Percentiles rank a stretch among this genome's conserved stretches.
Evolutionary conservation across 2,888 invertebrate species (phyloP).

Genomic region (Napeogenes inachia): DNA sequence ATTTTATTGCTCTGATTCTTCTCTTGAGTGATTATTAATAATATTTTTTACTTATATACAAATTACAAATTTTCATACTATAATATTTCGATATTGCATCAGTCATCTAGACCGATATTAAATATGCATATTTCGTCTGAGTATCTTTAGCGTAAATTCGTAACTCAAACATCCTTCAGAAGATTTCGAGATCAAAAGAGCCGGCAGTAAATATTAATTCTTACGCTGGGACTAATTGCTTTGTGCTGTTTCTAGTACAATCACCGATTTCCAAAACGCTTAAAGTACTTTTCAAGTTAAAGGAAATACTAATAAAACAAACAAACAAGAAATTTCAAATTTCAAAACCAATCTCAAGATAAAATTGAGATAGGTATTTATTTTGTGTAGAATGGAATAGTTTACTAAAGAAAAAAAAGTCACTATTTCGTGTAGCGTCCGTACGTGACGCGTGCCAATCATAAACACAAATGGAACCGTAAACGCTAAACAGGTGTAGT

Average conservation of each 20-base stretch:
- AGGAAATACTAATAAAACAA: slow-evolving; percentile 8
- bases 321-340: background rate
- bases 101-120: background rate
- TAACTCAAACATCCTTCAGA: slow-evolving; percentile 20
- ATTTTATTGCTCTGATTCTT: too few species aligned
- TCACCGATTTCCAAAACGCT: slow-evolving; percentile 25
- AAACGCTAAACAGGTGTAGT: slow-evolving; percentile 27
- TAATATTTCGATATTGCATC: background rate
- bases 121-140: background rate
- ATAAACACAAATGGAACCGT: slow-evolving; percentile 22
- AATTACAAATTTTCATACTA: background rate
- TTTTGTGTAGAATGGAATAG: too few species aligned
- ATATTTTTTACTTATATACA: too few species aligned
- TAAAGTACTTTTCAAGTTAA: background rate
- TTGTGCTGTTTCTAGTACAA: slow-evolving; percentile 31
- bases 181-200: slow-evolving; percentile 38
- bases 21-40: too few species aligned
- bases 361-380: too few species aligned
- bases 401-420: too few species aligned
- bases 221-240: slow-evolving; percentile 46
- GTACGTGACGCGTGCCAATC: slow-evolving; percentile 29
- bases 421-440: background rate
- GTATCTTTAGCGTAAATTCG: background rate
- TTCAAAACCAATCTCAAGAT: too few species aligned
- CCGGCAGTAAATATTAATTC: slow-evolving; percentile 41